Evolutionary conservation across 2,888 invertebrate genomes (phyloP), one percentile per base, ranked within the genome.

Genomic region (Agrypnus murinus): DNA sequence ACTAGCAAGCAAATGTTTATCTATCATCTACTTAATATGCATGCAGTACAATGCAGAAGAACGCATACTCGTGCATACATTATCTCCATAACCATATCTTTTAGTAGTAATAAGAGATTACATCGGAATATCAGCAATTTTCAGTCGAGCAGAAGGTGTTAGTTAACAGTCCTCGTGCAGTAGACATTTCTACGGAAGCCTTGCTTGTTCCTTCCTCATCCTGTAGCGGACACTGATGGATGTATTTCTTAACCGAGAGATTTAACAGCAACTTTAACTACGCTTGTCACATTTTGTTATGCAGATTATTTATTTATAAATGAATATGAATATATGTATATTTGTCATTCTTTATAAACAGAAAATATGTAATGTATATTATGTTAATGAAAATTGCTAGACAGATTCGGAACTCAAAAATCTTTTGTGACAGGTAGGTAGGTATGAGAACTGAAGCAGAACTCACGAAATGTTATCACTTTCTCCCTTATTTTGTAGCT

Each of bases 181-280:
- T 40, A 58, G 58, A 58, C 58, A 43, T 40, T 58, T 60, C 46
- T 53, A 53, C 67, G 65, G 71, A 73, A 74, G 70, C 70, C 12
- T 50, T 59, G 17, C 53, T 36, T 45, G 40, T 57, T 65, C 34
- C 57, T 57, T 65, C 34, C 57, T 73, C 72, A 73, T 75, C 76
- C 75, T 77, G 77, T 64, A 25, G 50, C 46, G 60, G 77, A 77
- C 77, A 69, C 40, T 77, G 77, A 77, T 77, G 74, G 74, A 77
- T 77, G 77, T 58, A 65, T 71, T 68, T 50, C 71, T 65, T 53
- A 25, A 38, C 40, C 67, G 46, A 70, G 69, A 75, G 72, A 3
- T 74, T 77, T 72, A 68, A 64, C 62, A 57, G 53, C 60, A 57
- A 58, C 59, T 55, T 53, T 53, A 34, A 58, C 19, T 40, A 8